Evolutionary conservation across 2,888 invertebrate genomes (phyloP).

Genomic region (Lasioglossum leucozonium): DNA sequence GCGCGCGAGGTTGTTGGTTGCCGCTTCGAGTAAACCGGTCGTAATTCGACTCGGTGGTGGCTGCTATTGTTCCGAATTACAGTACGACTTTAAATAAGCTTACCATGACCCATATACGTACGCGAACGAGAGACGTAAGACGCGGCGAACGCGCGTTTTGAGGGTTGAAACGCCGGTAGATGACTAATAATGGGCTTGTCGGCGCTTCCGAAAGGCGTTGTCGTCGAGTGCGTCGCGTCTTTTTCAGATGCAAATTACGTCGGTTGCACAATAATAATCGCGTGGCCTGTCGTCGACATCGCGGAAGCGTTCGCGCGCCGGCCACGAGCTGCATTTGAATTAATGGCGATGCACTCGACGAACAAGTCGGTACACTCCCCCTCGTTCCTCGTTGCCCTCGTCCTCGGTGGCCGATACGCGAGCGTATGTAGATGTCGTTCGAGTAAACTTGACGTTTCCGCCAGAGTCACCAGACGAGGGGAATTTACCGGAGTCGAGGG

Average conservation of each 20-base stretch:
- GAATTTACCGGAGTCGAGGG: neutral
- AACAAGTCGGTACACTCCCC: slow-evolving; percentile 21
- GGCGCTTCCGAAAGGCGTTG: neutral
- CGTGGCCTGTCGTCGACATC: slow-evolving; percentile 53
- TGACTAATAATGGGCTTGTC: neutral
- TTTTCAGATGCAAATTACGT: slow-evolving; percentile 64
- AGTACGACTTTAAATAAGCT: neutral
- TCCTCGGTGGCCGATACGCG: neutral
- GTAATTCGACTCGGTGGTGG: neutral
- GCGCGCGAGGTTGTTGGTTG: neutral
- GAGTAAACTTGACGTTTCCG: slow-evolving; percentile 21
- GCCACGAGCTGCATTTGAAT: slow-evolving; percentile 61
- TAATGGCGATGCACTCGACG: slow-evolving; percentile 52
- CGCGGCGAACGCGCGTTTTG: neutral
- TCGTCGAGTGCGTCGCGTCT: slow-evolving; percentile 26
- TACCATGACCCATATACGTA: neutral
- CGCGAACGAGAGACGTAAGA: neutral
- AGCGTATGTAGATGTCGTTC: neutral
- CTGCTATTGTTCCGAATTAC: neutral
- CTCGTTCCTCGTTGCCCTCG: neutral
- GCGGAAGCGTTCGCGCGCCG: slow-evolving; percentile 53
- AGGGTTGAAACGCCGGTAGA: neutral
- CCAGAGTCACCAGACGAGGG: neutral
- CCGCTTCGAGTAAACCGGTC: neutral
- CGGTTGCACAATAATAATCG: slow-evolving; percentile 64